Base-by-base conservation (phyloP, 2,113 vertebrate species). In the Gracilinanus agilis region DNA sequence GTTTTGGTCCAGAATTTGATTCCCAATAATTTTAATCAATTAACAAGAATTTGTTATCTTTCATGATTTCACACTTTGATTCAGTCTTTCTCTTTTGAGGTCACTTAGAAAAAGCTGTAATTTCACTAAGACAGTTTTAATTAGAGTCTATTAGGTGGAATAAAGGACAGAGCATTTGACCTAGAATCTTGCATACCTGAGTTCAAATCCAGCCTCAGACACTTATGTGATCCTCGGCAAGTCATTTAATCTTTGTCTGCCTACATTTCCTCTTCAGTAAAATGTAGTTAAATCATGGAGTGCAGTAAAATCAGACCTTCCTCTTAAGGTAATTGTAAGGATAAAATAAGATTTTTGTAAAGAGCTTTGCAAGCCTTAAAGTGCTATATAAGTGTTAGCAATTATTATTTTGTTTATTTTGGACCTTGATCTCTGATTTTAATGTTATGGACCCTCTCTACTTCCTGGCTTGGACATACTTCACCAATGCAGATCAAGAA, bases 51-150 rank as follows among this genome's bases (percentile, higher is more conserved):
- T 40, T 83, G 12, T 21, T 83, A 40, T 40, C 23, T 40, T 9
- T 19, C n/a, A 9, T 21, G n/a, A 83, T 40, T 83, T 7, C 16
- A 40, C n/a, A 83, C 16, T 21, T 40, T 23, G 67, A 40, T 40
- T 6, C 16, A 40, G 21, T 21, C 34, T n/a, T 75, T 75, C 67
- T 75, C 34, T 34, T 75, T n/a, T 83, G n/a, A 83, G 40, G 67
- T n/a, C n/a, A 83, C 40, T 21, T 83, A 40, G 67, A 89, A 93
- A 75, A 8, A 89, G 16, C 23, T 92, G 19, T 88, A 24, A n/a
- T 61, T 95, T 92, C 55, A 83, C 90, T 55, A 90, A 75, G 21
- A 88, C 21, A 34, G 58, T 29, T 67, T 12, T 67, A 67, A 67
- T 67, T 34, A 29, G 27, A 34, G 10, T 2, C 58, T 13, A 3